Evolutionary conservation across 2,113 vertebrate genomes (phyloP).

Genomic region (Mobula hypostoma): DNA sequence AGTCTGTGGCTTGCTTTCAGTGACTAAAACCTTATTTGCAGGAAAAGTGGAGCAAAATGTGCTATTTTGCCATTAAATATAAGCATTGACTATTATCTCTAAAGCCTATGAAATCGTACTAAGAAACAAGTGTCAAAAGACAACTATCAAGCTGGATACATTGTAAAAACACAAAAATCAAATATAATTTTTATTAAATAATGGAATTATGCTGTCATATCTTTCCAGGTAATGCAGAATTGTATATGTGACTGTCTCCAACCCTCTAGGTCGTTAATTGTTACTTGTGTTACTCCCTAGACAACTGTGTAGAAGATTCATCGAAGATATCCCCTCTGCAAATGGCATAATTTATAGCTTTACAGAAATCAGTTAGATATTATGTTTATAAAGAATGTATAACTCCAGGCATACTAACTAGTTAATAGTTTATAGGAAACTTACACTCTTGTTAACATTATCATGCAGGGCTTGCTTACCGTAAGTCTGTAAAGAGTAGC

Average conservation of each 20-base stretch:
- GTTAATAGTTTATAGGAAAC: slow-evolving; percentile 5
- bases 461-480: not conserved
- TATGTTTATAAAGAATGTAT: slow-evolving; percentile 22
- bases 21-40: slow-evolving; percentile 53
- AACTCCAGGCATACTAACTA: not conserved
- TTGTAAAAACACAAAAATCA: slow-evolving; percentile 66
- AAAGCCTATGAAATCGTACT: slow-evolving; percentile 63
- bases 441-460: slow-evolving; percentile 7
- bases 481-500: not conserved
- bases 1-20: slow-evolving; percentile 58
- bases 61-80: slow-evolving; percentile 31
- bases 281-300: slow-evolving; percentile 21
- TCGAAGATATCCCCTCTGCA: slow-evolving; percentile 21
- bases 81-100: slow-evolving; percentile 39
- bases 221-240: not conserved
- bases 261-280: not conserved
- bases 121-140: slow-evolving; percentile 63
- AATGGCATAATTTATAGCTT: slow-evolving; percentile 3
- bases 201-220: not conserved
- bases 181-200: slow-evolving; percentile 49
- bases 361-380: not conserved
- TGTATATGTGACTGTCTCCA: not conserved
- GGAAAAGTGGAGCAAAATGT: slow-evolving; percentile 44
- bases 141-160: slow-evolving; percentile 50
- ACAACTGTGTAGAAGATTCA: not conserved